phyloP scores from a whole-genome alignment of 2,113 vertebrate genomes.

The Cepphus grylle region DNA sequence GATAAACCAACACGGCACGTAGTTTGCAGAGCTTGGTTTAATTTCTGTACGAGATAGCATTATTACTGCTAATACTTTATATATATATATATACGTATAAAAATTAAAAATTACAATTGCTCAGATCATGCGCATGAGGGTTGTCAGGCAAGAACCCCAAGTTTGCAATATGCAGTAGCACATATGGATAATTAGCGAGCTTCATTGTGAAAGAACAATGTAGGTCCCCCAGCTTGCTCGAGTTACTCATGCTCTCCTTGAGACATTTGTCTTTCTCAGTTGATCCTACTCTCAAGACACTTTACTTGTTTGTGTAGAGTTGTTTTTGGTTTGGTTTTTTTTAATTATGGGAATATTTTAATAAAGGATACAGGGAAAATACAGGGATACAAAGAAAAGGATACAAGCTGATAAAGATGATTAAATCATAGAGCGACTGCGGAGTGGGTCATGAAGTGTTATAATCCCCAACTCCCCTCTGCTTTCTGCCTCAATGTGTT shows the following conservation, averaged over 20 bases:
- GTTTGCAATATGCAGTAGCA: not conserved
- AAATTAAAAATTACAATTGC: not conserved
- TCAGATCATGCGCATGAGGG: not conserved
- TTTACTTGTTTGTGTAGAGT: not conserved
- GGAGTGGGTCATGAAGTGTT: conserved; percentile 66
- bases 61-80: not conserved
- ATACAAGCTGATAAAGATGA: conserved; percentile 70
- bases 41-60: not conserved
- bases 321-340: not conserved
- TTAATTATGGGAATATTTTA: conserved; percentile 31
- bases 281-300: not conserved
- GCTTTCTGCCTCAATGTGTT: conserved; percentile 70
- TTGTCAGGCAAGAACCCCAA: not conserved
- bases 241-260: not conserved
- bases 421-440: conserved; percentile 59
- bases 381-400: conserved; percentile 42
- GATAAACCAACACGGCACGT: not conserved
- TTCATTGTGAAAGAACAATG: not conserved
- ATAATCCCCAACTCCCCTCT: conserved; percentile 70
- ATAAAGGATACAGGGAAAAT: conserved; percentile 9
- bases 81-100: not conserved
- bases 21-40: not conserved
- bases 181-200: not conserved
- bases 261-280: conserved; percentile 14
- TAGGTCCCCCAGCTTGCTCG: not conserved